Base-by-base conservation (phyloP, 2,113 vertebrate species). In the Pterocles burchelli region DNA sequence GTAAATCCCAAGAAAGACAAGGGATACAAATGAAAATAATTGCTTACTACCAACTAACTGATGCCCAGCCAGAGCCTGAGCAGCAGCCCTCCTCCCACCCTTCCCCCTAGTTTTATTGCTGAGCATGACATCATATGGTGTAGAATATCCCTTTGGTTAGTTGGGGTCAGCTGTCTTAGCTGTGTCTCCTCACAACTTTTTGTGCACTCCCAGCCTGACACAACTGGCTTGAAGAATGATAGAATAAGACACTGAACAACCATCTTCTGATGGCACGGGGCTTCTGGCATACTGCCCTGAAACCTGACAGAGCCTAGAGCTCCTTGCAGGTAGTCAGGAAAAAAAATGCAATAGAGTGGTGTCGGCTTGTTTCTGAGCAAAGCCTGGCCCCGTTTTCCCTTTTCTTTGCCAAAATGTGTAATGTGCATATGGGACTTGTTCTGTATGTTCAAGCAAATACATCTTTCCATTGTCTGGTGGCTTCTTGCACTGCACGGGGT, bases 171-270 rank as follows among this genome's bases (percentile, higher is more conserved):
- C 38, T 11, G 38, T 41, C 38, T 12, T 12, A 41, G 38, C 38
- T 41, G 38, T 41, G 38, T 41, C 38, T 11, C 38, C 38, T 41
- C 38, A 41, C 38, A 41, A 41, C 38, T 41, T 41, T 41, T 41
- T 41, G 38, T 41, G 38, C 38, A 41, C 38, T 41, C 38, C 38
- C 38, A 41, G 38, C 38, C 38, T 41, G 38, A 41, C 38, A 12
- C 83, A 92, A 89, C 76, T 89, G 51, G 28, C 74, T 89, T 73
- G 87, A 93, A 86, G 90, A 92, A 71, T 49, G 72, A 72, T 49
- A 74, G 48, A 95, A 92, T 41, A 81, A 91, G 67, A 73, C 25
- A 31, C 17, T 33, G n/a, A 97, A 81, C 70, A 76, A 61, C 41
- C 36, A 55, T 16, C 41, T 75, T 85, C 66, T 87, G 67, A 75